Base-by-base conservation (phyloP, 2,888 invertebrate genomes). In the Sarcophaga variegata region DNA sequence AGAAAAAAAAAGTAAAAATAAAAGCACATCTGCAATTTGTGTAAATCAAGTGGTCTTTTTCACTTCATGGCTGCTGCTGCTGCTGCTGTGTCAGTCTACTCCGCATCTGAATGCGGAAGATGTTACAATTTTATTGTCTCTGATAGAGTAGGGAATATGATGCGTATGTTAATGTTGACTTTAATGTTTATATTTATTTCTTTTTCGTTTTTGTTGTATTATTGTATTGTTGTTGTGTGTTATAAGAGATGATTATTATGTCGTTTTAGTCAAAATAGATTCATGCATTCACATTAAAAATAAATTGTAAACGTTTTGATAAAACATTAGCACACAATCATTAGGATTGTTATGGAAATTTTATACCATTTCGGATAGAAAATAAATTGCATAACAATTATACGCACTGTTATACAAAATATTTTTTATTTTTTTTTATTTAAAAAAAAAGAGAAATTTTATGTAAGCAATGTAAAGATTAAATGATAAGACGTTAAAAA, bases 71-170 rank as follows among this genome's bases (percentile, higher is more conserved):
- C 54, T 54, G 45, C 11, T 45, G 37, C 10, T 27, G 11, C 17
- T 17, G 5, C 17, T n/a, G 14, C 10, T n/a, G 22, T 22, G 17
- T 2, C 37, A 47, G 45, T 83, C 14, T 77, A 64, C 37, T 12
- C 72, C 78, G 54, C 67, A 27, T 78, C 63, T 60, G 83, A 87
- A 87, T 87, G 86, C 86, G 86, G 86, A 87, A 87, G 81, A 87
- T 83, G 78, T 84, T 83, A 75, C 83, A 71, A 37, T 74, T 80
- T 86, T 76, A 67, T 69, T 80, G 80, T 80, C 25, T 75, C 25
- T 63, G 47, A 66, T 22, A 75, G 64, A 80, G 22, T 25, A 69
- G 69, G 74, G 69, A 79, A 78, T 69, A 70, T 77, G 81, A 85
- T 87, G 86, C 83, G 83, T 86, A 86, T 83, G 83, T 60, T 81